These are phyloP conservation scores for Copidosoma floridanum DNA, from an alignment of 1,140 invertebrate genomes.

Conservation along the genomic window DNA sequence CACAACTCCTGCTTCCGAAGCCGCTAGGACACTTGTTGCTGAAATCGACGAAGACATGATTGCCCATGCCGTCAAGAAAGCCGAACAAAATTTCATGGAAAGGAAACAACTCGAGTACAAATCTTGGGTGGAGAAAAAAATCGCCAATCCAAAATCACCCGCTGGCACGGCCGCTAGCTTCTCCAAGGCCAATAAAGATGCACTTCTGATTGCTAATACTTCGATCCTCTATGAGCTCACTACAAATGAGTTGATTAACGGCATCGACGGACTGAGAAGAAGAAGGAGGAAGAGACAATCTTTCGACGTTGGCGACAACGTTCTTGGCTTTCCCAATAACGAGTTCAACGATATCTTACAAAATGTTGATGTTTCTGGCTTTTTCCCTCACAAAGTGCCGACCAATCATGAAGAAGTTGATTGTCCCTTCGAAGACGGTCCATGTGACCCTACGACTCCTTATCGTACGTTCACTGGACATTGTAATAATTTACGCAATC, in stretches of 20 bases:
- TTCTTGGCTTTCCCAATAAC: slow-evolving; percentile 65
- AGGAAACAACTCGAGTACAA: slow-evolving; percentile 75
- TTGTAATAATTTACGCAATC: slow-evolving; percentile 89
- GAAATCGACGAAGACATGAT: slow-evolving; percentile 57
- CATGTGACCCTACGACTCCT: slow-evolving; percentile 77
- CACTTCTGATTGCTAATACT: slow-evolving; percentile 77
- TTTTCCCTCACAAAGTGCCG: slow-evolving; percentile 49
- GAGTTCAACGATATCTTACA: slow-evolving; percentile 72
- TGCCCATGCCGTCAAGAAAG: slow-evolving; percentile 68
- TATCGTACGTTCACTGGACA: slow-evolving; percentile 83
- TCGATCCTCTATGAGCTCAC: slow-evolving; percentile 86
- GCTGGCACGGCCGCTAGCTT: slow-evolving; percentile 84
- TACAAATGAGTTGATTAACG: slow-evolving; percentile 79
- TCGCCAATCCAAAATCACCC: slow-evolving; percentile 77
- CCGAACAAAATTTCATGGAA: slow-evolving; percentile 69
- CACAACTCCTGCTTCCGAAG: slow-evolving; percentile 10
- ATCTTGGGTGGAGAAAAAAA: slow-evolving; percentile 67
- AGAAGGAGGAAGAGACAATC: slow-evolving; percentile 70
- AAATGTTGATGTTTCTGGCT: slow-evolving; percentile 69
- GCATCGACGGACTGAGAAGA: slow-evolving; percentile 59
- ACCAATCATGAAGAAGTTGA: slow-evolving; percentile 62
- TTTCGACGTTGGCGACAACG: slow-evolving; percentile 65
- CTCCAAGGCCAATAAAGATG: slow-evolving; percentile 81
- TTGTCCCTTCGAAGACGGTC: slow-evolving; percentile 55
- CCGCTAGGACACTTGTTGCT: slow-evolving; percentile 33